These are phyloP conservation scores for Lithobius niger DNA, from an alignment of 1,140 invertebrate species.

Conservation along the genomic window DNA sequence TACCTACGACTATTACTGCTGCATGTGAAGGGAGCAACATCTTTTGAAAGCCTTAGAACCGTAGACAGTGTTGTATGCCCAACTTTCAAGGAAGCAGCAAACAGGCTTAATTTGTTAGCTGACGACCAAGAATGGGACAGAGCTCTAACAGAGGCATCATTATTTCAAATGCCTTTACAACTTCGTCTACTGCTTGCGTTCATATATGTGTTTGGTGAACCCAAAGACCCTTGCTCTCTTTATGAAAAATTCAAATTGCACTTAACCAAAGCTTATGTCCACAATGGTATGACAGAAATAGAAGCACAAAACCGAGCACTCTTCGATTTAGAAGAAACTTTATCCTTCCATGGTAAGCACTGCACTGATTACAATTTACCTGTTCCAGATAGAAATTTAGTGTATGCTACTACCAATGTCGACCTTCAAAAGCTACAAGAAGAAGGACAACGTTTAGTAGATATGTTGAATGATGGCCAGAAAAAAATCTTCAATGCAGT, in stretches of 20 bases:
- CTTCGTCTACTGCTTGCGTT: neutral
- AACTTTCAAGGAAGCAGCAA: neutral
- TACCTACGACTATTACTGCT: neutral
- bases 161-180: neutral
- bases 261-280: too few species aligned
- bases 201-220: neutral
- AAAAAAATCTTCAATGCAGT: neutral
- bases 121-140: neutral
- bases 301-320: too few species aligned
- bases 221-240: neutral
- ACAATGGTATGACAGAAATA: neutral
- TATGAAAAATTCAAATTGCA: neutral
- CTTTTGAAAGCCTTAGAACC: neutral
- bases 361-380: too few species aligned
- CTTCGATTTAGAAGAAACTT: too few species aligned
- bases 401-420: too few species aligned
- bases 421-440: neutral
- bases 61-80: neutral
- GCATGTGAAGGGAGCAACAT: neutral
- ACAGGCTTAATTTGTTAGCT: neutral
- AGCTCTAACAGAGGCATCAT: neutral
- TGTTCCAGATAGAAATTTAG: too few species aligned
- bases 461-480: too few species aligned
- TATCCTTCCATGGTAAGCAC: too few species aligned
- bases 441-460: neutral